Conservation (phyloP, 2,888 invertebrate genomes). For the Conistra vaccinii region DNA sequence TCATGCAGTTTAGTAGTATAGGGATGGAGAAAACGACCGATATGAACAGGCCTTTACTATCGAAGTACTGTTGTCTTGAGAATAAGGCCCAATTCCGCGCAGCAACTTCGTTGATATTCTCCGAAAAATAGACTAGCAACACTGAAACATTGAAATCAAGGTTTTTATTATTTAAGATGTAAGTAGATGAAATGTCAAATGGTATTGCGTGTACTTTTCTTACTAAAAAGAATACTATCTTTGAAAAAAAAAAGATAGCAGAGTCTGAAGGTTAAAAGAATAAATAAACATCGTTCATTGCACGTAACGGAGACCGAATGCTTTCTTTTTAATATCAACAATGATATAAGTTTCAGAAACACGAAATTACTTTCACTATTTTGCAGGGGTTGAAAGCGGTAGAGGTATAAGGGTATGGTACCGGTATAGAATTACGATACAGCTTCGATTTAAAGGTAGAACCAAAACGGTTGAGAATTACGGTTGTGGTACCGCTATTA, state of each 20-base stretch:
- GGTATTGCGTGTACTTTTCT: slow-evolving; percentile 32
- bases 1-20: slow-evolving; percentile 97
- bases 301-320: background rate
- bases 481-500: no score
- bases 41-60: slow-evolving; percentile 98
- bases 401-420: no score
- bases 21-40: slow-evolving; percentile 98
- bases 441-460: no score
- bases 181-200: slow-evolving; percentile 19
- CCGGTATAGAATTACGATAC: no score
- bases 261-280: slow-evolving; percentile 16
- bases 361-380: slow-evolving; percentile 54
- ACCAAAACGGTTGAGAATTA: no score
- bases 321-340: slow-evolving; percentile 16
- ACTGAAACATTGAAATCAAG: slow-evolving; percentile 91
- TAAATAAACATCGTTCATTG: slow-evolving; percentile 31
- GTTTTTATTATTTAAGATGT: slow-evolving; percentile 14
- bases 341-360: slow-evolving; percentile 33
- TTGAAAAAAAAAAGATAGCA: slow-evolving; percentile 20
- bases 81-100: slow-evolving; percentile 96
- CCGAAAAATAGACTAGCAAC: slow-evolving; percentile 96
- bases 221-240: slow-evolving; percentile 12
- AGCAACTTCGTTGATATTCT: slow-evolving; percentile 97
- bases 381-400: no score
- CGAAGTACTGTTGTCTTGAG: slow-evolving; percentile 98